Base-by-base conservation (phyloP, 2,888 invertebrate genomes). In the Cheilosia pagana region DNA sequence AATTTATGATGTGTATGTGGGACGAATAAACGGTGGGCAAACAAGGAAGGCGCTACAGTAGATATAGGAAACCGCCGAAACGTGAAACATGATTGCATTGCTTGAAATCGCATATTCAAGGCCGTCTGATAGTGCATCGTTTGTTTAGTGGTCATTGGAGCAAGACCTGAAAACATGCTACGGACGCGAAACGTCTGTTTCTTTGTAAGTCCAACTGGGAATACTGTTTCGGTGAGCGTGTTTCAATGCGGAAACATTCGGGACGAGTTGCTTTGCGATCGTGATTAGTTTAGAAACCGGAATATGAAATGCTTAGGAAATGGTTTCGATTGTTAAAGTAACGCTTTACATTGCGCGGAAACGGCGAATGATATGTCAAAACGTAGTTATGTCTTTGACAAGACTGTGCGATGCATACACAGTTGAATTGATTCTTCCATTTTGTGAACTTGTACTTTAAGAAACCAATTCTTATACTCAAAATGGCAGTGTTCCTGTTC, bases 21-120 rank as follows among this genome's bases (percentile, higher is more conserved):
- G 10, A 31, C 31, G 3, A 19, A 48, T 21, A 48, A 48, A 48
- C 21, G 10, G 48, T 48, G 7, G 19, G 12, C 45, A 19, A 8
- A 16, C 16, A 19, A 16, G 45, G 45, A 45, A 45, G 19, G 16
- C 16, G 28, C 28, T 2, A 28, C 28, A 28, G 28, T 8, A 16
- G 45, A 19, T 45, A 16, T 5, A 45, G 45, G 19, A 45, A 45
- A 45, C 8, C 45, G 45, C 19, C 45, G 45, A 45, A 45, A 16
- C 45, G 45, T 45, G 45, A 45, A 45, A 45, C 45, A 45, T 45
- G 45, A 45, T 10, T 45, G 16, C 16, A 35, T 45, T 45, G 45
- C 19, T 10, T 45, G 45, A 2, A 45, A 10, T 19, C 8, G 45
- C 45, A 45, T 16, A 16, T 19, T 45, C 16, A 45, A 45, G 45